Evolutionary conservation across 2,113 vertebrate species (phyloP).

Genomic region (Salvelinus namaycush): DNA sequence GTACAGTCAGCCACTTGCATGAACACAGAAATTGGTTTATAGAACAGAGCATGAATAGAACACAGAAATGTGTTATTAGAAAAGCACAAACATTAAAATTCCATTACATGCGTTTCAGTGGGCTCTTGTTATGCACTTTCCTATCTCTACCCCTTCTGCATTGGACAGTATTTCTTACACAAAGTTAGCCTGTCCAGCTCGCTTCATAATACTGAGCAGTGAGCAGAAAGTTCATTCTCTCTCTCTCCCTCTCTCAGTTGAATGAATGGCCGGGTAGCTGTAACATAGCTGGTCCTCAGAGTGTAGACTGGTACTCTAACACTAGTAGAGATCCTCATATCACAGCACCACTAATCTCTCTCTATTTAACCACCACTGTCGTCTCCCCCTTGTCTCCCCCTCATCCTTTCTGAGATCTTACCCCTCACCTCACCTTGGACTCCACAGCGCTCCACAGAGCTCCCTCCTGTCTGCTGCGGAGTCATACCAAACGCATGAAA

Average conservation of each 20-base stretch:
- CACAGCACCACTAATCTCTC: slow-evolving; percentile 21
- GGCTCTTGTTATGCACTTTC: no score
- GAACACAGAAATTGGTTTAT: no score
- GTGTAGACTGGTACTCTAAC: slow-evolving; percentile 38
- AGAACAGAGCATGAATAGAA: no score
- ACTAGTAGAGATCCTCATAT: neutral
- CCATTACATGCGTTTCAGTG: no score
- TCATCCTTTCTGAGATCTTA: slow-evolving; percentile 23
- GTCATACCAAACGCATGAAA: slow-evolving; percentile 52
- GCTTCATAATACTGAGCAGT: neutral
- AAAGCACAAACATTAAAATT: no score
- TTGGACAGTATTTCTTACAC: no score
- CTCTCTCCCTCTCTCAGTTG: slow-evolving; percentile 24
- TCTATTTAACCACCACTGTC: slow-evolving; percentile 13
- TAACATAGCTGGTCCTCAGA: slow-evolving; percentile 56
- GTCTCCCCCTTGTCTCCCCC: slow-evolving; percentile 28
- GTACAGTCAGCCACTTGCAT: no score
- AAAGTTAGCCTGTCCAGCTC: no score
- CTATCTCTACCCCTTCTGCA: no score
- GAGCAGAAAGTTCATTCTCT: slow-evolving; percentile 44
- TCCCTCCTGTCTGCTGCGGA: slow-evolving; percentile 28
- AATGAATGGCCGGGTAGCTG: slow-evolving; percentile 56
- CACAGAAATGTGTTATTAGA: no score
- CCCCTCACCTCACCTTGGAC: slow-evolving; percentile 9
- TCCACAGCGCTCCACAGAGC: slow-evolving; percentile 31